Conservation (phyloP, 2,888 invertebrate genomes). For the Ecliptopera silaceata region DNA sequence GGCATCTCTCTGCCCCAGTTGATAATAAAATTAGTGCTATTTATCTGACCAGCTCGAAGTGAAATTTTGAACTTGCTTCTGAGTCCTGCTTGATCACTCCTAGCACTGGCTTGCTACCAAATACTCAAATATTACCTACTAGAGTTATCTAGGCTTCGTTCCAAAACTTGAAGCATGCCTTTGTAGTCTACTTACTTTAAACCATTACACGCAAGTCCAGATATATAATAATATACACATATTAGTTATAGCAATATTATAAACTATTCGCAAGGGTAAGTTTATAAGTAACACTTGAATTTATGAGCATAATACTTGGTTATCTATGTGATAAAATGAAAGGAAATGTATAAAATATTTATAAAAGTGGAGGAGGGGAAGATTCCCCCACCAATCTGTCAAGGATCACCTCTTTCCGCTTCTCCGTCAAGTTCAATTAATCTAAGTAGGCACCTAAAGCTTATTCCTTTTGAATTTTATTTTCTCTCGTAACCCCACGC, state of each 20-base stretch:
- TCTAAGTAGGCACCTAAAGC: conserved; percentile 31
- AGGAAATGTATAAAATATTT: conserved; percentile 18
- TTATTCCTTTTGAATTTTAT: conserved; percentile 30
- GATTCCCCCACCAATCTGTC: conserved; percentile 38
- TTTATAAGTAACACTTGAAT: conserved; percentile 6
- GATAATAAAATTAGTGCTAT: too few relatives aligned
- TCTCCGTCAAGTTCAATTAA: conserved; percentile 38
- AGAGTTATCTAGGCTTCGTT: too few relatives aligned
- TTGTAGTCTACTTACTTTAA: too few relatives aligned
- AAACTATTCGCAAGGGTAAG: background rate
- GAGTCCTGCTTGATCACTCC: too few relatives aligned
- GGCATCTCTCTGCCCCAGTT: background rate
- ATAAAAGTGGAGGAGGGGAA: conserved; percentile 30
- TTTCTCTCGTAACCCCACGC: conserved; percentile 13
- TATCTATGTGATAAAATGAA: conserved; percentile 14
- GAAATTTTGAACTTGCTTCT: too few relatives aligned
- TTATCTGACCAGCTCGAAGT: too few relatives aligned
- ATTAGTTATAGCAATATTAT: background rate
- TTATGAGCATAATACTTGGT: conserved; percentile 5
- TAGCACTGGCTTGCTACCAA: too few relatives aligned
- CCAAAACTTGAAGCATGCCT: too few relatives aligned
- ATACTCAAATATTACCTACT: too few relatives aligned
- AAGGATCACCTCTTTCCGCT: conserved; percentile 38
- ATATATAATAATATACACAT: too few relatives aligned
- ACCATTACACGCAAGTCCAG: too few relatives aligned